phyloP scores from a whole-genome alignment of 2,113 vertebrate genomes.

The Papio anubis region DNA sequence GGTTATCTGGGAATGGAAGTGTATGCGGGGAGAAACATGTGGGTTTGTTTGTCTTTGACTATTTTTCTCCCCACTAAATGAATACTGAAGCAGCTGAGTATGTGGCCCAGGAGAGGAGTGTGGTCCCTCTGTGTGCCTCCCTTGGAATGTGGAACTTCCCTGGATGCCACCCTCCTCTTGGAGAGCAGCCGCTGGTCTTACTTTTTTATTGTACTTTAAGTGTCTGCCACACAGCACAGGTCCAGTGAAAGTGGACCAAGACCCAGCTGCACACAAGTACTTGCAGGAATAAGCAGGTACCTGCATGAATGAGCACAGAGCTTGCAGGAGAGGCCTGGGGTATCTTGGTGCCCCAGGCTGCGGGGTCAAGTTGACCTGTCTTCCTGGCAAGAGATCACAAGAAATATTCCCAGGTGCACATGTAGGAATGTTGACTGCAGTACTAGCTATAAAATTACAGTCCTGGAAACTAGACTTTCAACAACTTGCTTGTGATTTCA shows the following conservation, averaged over 20 bases:
- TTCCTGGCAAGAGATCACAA: background rate
- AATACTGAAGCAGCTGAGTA: background rate
- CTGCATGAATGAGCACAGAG: background rate
- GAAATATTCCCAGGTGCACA: background rate
- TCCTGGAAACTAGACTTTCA: background rate
- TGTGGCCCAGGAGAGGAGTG: background rate
- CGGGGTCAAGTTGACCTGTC: background rate
- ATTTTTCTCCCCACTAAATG: background rate
- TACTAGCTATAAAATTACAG: background rate
- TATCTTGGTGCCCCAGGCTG: too few relatives aligned
- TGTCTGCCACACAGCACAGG: background rate
- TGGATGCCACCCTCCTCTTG: background rate
- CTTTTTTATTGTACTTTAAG: background rate
- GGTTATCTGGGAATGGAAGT: background rate
- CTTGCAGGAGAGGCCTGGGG: background rate
- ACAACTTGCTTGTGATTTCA: background rate
- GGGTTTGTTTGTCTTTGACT: background rate
- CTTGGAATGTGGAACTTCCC: background rate
- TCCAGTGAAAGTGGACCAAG: background rate
- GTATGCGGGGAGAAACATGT: fast-evolving
- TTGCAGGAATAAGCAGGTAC: background rate
- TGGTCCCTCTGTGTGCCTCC: background rate
- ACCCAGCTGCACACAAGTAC: too few relatives aligned
- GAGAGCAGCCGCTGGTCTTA: background rate
- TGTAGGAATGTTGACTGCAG: background rate